Evolutionary conservation across 2,797 vertebrate species (phyloP), one percentile per base, ranked within the genome.

Genomic region (Hoplostethus mediterraneus): DNA sequence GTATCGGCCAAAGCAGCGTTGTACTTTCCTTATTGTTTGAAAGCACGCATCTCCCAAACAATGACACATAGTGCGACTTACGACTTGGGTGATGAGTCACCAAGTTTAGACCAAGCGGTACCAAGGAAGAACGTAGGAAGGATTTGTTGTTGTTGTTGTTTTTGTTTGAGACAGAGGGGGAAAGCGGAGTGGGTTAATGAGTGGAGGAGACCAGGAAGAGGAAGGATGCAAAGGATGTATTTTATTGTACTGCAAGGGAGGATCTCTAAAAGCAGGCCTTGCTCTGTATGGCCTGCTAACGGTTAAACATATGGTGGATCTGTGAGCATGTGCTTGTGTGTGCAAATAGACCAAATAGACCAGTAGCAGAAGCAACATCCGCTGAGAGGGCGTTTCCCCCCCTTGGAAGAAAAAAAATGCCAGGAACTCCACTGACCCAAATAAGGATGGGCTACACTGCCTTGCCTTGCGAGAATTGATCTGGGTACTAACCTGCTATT

Each of bases 361-460:
- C 2, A 42, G 33, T 14, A 25, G 70, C 63, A 57, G 21, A 61
- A 61, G 42, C 47, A 59, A 16, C 61, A 55, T 81, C 30, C 48
- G 48, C 36, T 65, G 42, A 52, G 51, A 79, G 36, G 55, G 62
- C 30, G 45, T 51, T n/a, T n/a, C n/a, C 58, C 21, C 14, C 58
- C 11, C 44, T 63, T 67, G 62, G 45, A 31, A 1, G 21, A 21
- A 21, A 54, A 55, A 68, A 63, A 49, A 75, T 67, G 42, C 49
- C 73, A 74, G 71, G 63, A 73, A 77, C 67, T 80, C 54, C 71
- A 75, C 58, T 67, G 77, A 86, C 71, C 71, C 52, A 75, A 75
- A 83, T 73, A 74, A 87, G 75, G 49, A 64, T 47, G 21, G 72
- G 67, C 67, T 53, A 36, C 57, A 49, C 42, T 16, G 28, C 63